Evolutionary conservation across 2,888 invertebrate genomes (phyloP).

Genomic region (Yponomeuta malinellus): DNA sequence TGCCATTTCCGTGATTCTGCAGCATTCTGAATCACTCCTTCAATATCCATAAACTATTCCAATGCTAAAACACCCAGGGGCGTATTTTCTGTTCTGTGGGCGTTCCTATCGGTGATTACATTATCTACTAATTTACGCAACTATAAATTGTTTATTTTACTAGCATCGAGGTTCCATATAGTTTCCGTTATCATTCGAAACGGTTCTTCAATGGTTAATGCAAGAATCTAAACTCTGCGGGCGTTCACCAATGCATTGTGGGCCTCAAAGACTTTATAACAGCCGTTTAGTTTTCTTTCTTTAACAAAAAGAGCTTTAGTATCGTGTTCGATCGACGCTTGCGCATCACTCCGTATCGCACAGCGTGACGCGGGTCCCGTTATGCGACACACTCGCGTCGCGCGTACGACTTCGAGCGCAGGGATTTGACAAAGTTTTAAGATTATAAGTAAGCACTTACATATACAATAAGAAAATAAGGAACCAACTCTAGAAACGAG

Average conservation of each 20-base stretch:
- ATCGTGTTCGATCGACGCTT: conserved; percentile 20
- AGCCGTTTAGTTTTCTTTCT: conserved; percentile 4
- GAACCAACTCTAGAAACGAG: no score
- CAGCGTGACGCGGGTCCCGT: conserved; percentile 36
- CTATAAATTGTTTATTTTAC: neutral
- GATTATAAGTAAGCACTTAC: no score
- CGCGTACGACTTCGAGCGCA: conserved; percentile 21
- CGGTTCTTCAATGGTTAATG: conserved; percentile 4
- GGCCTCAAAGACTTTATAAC: neutral
- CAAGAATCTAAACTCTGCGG: neutral
- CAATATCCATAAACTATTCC: neutral
- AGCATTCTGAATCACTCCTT: conserved; percentile 19
- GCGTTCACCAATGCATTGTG: neutral
- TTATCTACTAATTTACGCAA: conserved; percentile 19
- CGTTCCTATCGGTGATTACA: neutral
- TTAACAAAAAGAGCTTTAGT: neutral
- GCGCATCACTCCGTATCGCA: conserved; percentile 23
- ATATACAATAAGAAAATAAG: no score
- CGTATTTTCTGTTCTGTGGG: neutral
- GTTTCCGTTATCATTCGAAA: conserved; percentile 14
- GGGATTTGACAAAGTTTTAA: neutral
- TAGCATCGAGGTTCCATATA: neutral
- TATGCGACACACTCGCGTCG: conserved; percentile 53
- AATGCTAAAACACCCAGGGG: conserved; percentile 9
- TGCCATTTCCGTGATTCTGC: conserved; percentile 28